Evolutionary conservation across 2,797 vertebrate genomes (phyloP), one percentile per base, ranked within the genome.

Genomic region (Sebastes trivittatus): DNA sequence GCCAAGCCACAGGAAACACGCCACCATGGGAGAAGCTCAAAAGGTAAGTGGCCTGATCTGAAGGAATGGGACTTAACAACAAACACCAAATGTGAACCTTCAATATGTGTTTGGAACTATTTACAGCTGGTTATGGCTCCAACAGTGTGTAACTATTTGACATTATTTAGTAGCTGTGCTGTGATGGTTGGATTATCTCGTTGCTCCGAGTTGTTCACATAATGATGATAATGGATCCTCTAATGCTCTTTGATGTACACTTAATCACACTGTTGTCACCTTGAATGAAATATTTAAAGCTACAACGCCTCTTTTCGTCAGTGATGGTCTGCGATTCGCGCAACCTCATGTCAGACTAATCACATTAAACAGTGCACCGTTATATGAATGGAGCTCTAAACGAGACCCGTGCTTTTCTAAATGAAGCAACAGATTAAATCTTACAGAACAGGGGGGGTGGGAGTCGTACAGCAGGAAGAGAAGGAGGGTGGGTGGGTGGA

Each of bases 1-100:
- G 80, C 71, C 84, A 84, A 87, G 82, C 80, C 86, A 89, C 84
- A 89, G 86, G 89, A 91, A 80, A 93, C 81, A 86, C 86, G 68
- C 75, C 90, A 94, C 80, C 92, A 97, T 97, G 97, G 97, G 96
- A 88, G 97, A 97, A 94, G 96, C 95, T 92, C 96, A 97, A 93
- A 97, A 97, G 96, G 97, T 97, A 95, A 75, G 95, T 75, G 87
- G 70, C 66, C 86, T 85, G 78, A 89, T 81, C 56, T 78, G 29
- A n/a, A 56, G 63, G 56, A 70, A 64, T 16, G 42, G 30, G 69
- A 66, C 49, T 78, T 63, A 42, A 2, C 36, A 65, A 70, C 75
- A 2, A 65, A 72, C 75, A 70, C 46, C 66, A 77, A 85, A 87
- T 73, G 77, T 78, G 60, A 82, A 56, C 23, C 36, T 70, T 25